Evolutionary conservation across 2,888 invertebrate genomes (phyloP), one percentile per base, ranked within the genome.

Genomic region (Allacma fusca): DNA sequence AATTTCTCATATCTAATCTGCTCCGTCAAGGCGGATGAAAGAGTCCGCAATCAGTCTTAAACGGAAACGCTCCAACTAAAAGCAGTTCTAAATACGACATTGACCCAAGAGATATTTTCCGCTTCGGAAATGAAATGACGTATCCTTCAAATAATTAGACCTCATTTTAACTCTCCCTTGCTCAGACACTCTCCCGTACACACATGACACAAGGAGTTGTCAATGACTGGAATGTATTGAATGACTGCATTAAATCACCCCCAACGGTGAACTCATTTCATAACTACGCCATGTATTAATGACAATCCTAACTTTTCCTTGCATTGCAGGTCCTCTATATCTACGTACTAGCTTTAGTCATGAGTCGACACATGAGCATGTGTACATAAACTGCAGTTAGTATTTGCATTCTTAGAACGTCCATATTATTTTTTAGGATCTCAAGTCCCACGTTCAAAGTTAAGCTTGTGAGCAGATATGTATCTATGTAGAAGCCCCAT

Each of bases 161-260:
- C 50, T 13, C n/a, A 50, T 50, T 50, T 50, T 4, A 50, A 19
- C 50, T 5, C n/a, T 50, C 50, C 16, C n/a, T n/a, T 50, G 2
- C n/a, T 13, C 50, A 50, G n/a, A 50, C 16, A 50, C 16, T n/a
- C 16, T 13, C 50, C n/a, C 7, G 4, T 19, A 50, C 50, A 34
- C 34, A 34, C 9, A 34, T 50, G 50, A 19, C 50, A 13, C 16
- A 5, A 40, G 40, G 16, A 50, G 19, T 50, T 13, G 16, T 50
- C 50, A 50, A 50, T 50, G 19, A n/a, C 50, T 50, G 50, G 50
- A 50, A 50, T 50, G 50, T 50, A n/a, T n/a, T 50, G 7, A 50
- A 50, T n/a, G 16, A n/a, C 50, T 50, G 50, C 16, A 50, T 50
- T 19, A 50, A n/a, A 50, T 50, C 19, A 50, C 50, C 50, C 50